Evolutionary conservation across 2,888 invertebrate genomes (phyloP), one percentile per base, ranked within the genome.

Genomic region (Drosophila formosana): DNA sequence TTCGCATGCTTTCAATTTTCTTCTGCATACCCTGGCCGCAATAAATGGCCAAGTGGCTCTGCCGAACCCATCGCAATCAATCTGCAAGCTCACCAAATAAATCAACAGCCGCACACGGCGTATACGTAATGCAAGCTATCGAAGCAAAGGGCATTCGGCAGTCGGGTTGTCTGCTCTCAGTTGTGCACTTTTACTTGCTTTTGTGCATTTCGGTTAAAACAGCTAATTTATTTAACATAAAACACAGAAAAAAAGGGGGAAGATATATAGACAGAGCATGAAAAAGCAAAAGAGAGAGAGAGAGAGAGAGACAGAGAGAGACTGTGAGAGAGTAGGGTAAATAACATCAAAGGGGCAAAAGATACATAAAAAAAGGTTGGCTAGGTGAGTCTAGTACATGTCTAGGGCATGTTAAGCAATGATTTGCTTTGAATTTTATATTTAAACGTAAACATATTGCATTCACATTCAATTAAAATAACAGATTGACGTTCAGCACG

Each of bases 171-270:
- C 13, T n/a, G 5, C 26, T 1, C 4, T n/a, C 3, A 11, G 37
- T 4, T 34, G n/a, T 2, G 7, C 13, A 37, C 13, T 47, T 57
- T 28, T 57, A 52, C 32, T 61, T 30, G 52, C 23, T 28, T 61
- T 53, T 53, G 46, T 39, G 39, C 23, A 47, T 60, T 66, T 55
- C 34, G 53, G 49, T 9, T 60, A 63, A 62, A 63, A 60, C 46
- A 67, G 67, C 74, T 64, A 68, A 78, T 75, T 78, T 78, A 75
- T 74, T 75, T 78, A 60, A 55, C 56, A 65, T 53, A 64, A 75
- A 62, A 49, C 41, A 30, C 37, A 47, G 9, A 30, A 32, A 53
- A n/a, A 11, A 2, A 37, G 37, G 7, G 9, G 25, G 39, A 41
- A 43, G 52, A n/a, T 37, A 37, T 37, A 37, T 37, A n/a, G 4